Conservation (phyloP, 2,797 vertebrate species). For the Knipowitschia caucasica region DNA sequence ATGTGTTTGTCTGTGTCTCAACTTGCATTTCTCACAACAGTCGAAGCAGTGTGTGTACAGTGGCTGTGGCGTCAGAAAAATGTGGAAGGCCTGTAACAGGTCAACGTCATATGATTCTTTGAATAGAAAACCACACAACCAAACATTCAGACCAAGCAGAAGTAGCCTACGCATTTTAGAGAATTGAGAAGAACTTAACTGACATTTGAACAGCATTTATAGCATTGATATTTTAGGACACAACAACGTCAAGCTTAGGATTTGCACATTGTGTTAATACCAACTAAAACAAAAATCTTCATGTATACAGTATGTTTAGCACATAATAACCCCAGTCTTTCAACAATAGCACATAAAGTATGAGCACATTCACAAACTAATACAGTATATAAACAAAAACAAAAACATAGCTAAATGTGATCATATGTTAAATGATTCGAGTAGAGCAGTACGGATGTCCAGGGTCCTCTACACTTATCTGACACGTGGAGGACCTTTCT, state of each 20-base stretch:
- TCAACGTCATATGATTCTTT: not conserved
- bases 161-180: not conserved
- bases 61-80: not conserved
- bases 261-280: no score
- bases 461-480: slow-evolving; percentile 20
- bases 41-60: not conserved
- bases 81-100: not conserved
- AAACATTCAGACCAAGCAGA: not conserved
- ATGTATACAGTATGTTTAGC: no score
- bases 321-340: not conserved
- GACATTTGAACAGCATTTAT: not conserved
- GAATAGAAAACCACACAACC: not conserved
- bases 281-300: no score
- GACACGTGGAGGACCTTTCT: slow-evolving; percentile 22
- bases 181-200: not conserved
- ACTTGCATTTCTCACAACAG: not conserved
- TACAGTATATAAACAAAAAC: no score
- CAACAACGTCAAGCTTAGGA: not conserved
- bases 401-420: no score
- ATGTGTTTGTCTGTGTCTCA: not conserved
- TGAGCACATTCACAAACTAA: not conserved
- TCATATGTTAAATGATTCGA: not conserved
- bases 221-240: not conserved
- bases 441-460: not conserved
- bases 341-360: not conserved